Evolutionary conservation across 2,113 vertebrate species (phyloP).

Genomic region (Papio anubis): DNA sequence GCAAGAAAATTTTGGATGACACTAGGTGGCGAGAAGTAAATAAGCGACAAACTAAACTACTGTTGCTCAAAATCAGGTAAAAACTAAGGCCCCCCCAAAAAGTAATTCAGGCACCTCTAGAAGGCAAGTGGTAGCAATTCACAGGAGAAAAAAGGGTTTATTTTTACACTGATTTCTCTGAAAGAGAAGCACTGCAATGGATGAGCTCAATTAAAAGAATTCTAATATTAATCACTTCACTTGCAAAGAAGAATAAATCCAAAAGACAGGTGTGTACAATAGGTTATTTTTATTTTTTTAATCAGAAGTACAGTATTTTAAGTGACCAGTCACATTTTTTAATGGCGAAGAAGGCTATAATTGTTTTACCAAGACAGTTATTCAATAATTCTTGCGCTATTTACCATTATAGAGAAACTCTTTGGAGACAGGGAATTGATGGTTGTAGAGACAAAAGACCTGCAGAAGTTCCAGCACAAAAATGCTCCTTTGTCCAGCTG

Average conservation of each 20-base stretch:
- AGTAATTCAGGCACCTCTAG: neutral
- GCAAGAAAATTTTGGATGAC: conserved; percentile 42
- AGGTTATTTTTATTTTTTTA: conserved; percentile 18
- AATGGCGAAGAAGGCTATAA: conserved; percentile 59
- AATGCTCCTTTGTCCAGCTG: conserved; percentile 42
- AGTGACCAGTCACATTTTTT: conserved; percentile 21
- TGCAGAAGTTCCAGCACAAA: conserved; percentile 59
- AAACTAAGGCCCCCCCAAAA: neutral
- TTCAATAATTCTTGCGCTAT: conserved; percentile 73
- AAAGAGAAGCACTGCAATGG: neutral
- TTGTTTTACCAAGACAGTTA: conserved; percentile 71
- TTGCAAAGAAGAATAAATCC: conserved; percentile 37
- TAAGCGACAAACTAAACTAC: neutral
- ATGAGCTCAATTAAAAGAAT: conserved; percentile 53
- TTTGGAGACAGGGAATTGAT: conserved; percentile 60
- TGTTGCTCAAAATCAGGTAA: conserved; percentile 42
- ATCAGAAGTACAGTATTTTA: neutral
- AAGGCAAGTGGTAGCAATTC: conserved; percentile 30
- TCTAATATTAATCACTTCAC: conserved; percentile 43
- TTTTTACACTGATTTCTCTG: conserved; percentile 52
- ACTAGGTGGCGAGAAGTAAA: neutral
- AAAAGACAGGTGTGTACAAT: conserved; percentile 44
- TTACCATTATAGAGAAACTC: conserved; percentile 67
- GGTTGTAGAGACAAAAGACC: conserved; percentile 53
- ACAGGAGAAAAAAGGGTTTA: neutral